Evolutionary conservation across 2,888 invertebrate species (phyloP), one percentile per base, ranked within the genome.

Genomic region (Crepidodera aurea): DNA sequence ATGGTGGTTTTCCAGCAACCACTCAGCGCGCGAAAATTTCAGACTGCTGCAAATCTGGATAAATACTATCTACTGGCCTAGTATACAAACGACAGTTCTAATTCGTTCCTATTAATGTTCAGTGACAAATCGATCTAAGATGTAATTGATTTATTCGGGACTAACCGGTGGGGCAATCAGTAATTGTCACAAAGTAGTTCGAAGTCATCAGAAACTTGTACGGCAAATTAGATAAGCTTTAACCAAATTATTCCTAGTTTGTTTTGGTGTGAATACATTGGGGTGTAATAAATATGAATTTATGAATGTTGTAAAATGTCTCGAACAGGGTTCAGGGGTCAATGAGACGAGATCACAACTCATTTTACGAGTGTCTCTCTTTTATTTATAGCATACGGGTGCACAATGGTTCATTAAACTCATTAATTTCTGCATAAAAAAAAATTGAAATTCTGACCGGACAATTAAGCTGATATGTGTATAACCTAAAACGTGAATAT

Each of bases 271-370:
- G 44, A 44, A 44, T 44, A n/a, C 44, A 25, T 18, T 10, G n/a
- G 44, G 19, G 44, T 44, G 44, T 10, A 44, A 44, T 44, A 44
- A 44, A 44, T 44, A 44, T 25, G 44, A 44, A 22, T 44, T 44
- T 44, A 44, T 25, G 44, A 4, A 44, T 10, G 6, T 13, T 37
- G 12, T n/a, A 2, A 3, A 5, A 37, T 37, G 13, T 44, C 44
- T 16, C 44, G 22, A 22, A 19, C 3, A 6, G 44, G 12, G 19
- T 16, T 44, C 19, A 25, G n/a, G 12, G 44, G 44, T 19, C 44
- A 44, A 42, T 4, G 42, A 13, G 18, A 19, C 18, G 12, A 42
- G 5, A 19, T 19, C 15, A 25, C 22, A 13, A 13, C 15, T 12
- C 12, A 37, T 3, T 37, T 37, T 37, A 37, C 7, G 37, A 37